Base-by-base conservation (phyloP, 64 coral and sea anemone species). In the Astreopora myriophthalma region DNA sequence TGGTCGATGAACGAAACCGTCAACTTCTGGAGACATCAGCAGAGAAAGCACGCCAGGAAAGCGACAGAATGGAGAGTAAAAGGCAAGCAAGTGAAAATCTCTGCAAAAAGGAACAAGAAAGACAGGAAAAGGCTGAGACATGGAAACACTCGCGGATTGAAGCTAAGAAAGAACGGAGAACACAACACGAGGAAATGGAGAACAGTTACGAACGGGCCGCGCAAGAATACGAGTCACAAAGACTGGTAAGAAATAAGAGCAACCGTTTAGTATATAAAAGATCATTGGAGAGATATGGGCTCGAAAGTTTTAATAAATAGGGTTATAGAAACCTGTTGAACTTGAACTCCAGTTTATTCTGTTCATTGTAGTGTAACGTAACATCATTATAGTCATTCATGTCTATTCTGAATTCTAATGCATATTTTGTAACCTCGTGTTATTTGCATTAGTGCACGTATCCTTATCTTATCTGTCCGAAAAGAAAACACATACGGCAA, bases 181-280 rank as follows among this genome's bases (percentile, higher is more conserved):
- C 37, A 4, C 66, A 96, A 60, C 91, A 96, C 22, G 79, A 96
- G 8, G 85, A 94, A 44, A 94, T 96, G 87, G 95, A 94, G 55
- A 81, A 96, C 44, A 85, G 95, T 74, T 96, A 86, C 27, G 95
- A 96, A 67, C 71, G 77, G 12, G 95, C 95, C 0, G 87, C 95
- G 1, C 87, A 90, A 62, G 91, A 94, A 6, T 63, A 90, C 31
- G 79, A 90, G 39, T 51, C 90, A 28, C 86, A 87, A 61, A 94
- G 92, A 86, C 87, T 90, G 91, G 94, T 96, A 49, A 87, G 94
- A 17, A 35, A 60, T 5, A 22, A 24, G 19, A 27, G 8, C 27
- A 1, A 16, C 20, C 22, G 2, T 6, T 49, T 9, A 27, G 44
- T 14, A 33, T 36, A 69, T n/a, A n/a, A n/a, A n/a, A n/a, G n/a